A percentile compares a stretch with the other conserved stretches of the same genome.
phyloP scores from a whole-genome alignment of 2,888 invertebrate species.

The Epirrhoe alternata region DNA sequence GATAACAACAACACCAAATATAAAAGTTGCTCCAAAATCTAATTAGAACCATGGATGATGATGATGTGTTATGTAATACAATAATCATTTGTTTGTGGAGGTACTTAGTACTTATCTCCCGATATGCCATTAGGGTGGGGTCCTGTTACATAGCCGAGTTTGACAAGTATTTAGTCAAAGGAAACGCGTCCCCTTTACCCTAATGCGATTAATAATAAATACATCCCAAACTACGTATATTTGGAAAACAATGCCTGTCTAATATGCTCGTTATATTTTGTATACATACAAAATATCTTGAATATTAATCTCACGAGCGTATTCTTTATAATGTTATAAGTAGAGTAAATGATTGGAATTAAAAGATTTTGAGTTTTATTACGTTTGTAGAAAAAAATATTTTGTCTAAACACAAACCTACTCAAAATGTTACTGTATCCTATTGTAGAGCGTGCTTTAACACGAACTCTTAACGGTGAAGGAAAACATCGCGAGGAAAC shows the following conservation, averaged over 20 bases:
- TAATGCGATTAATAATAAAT: constrained; percentile 5
- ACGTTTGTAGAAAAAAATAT: too few species aligned
- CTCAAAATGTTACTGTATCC: too few species aligned
- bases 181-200: constrained; percentile 8
- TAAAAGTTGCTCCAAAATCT: neutral
- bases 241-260: neutral
- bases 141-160: constrained; percentile 5
- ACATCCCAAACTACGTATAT: constrained; percentile 12
- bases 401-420: too few species aligned
- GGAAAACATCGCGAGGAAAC: too few species aligned
- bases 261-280: neutral
- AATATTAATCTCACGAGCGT: too few species aligned
- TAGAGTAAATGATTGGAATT: too few species aligned
- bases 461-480: too few species aligned
- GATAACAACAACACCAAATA: too few species aligned
- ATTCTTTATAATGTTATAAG: too few species aligned
- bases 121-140: constrained; percentile 15
- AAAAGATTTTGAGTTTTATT: too few species aligned
- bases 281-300: too few species aligned
- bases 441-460: too few species aligned
- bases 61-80: neutral
- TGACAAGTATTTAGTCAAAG: constrained; percentile 16
- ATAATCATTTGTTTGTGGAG: neutral
- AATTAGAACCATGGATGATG: neutral
- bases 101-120: constrained; percentile 1